A percentile compares a stretch with the other conserved stretches of the same genome.
Evolutionary conservation across 2,113 vertebrate species (phyloP).

Genomic region (Brevimyrus niger): DNA sequence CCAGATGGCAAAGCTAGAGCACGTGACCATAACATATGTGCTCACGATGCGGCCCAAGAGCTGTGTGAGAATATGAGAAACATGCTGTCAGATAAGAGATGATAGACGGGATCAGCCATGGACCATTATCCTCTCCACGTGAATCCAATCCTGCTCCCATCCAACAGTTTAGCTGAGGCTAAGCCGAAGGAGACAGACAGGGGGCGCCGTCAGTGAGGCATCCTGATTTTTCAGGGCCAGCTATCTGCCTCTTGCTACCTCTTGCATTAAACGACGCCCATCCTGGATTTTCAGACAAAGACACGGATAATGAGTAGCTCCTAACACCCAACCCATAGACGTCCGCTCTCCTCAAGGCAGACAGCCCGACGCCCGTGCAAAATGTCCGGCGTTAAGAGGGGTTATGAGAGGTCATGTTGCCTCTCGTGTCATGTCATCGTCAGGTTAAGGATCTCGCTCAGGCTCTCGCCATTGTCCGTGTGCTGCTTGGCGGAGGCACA

Average conservation of each 20-base stretch:
- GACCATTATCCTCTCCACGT: not conserved
- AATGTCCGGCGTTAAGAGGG: not conserved
- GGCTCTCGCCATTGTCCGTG: not conserved
- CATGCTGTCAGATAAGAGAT: not conserved
- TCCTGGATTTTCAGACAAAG: not conserved
- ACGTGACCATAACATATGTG: not conserved
- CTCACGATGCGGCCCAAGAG: not conserved
- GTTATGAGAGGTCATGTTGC: not conserved
- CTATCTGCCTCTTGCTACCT: not conserved
- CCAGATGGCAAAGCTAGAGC: not conserved
- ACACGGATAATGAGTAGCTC: not conserved
- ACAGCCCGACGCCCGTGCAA: not conserved
- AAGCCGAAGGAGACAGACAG: not conserved
- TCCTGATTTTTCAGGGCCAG: not conserved
- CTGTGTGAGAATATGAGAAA: too few species aligned
- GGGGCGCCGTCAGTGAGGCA: not conserved
- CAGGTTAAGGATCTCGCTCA: not conserved
- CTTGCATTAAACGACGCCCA: not conserved
- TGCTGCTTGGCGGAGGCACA: not conserved
- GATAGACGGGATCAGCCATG: not conserved
- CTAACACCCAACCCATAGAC: not conserved
- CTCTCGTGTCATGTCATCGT: not conserved
- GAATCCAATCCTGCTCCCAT: not conserved
- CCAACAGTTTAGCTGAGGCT: not conserved
- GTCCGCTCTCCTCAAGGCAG: not conserved